phyloP scores from a whole-genome alignment of 2,888 invertebrate genomes.

The Rhabditoides inermis region DNA sequence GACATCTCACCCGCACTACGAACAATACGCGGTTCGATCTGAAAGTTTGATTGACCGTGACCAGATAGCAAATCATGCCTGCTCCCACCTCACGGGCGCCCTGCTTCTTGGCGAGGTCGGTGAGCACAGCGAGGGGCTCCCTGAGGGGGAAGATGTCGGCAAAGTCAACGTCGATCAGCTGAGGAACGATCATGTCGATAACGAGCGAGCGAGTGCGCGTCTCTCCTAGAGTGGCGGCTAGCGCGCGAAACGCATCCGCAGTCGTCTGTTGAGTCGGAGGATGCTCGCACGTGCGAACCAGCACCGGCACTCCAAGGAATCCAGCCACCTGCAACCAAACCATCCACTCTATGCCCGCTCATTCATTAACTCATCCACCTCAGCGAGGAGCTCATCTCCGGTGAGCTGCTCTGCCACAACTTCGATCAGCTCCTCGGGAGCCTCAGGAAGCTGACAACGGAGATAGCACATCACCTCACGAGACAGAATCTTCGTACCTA shows the following conservation, averaged over 20 bases:
- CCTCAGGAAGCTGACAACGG: constrained; percentile 64
- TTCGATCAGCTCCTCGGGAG: constrained; percentile 69
- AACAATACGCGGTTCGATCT: constrained; percentile 62
- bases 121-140: constrained; percentile 69
- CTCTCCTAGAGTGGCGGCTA: constrained; percentile 67
- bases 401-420: constrained; percentile 48
- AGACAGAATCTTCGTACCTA: constrained; percentile 58
- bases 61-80: no score
- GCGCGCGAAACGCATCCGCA: constrained; percentile 70
- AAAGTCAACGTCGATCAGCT: constrained; percentile 74
- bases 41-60: no score
- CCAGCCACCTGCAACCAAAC: no score
- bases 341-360: background rate
- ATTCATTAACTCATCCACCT: background rate
- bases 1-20: constrained; percentile 72
- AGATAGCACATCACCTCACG: constrained; percentile 62
- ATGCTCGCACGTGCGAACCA: constrained; percentile 42
- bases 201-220: constrained; percentile 68
- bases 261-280: constrained; percentile 59
- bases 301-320: constrained; percentile 41
- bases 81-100: constrained; percentile 55
- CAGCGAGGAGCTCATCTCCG: constrained; percentile 11
- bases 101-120: constrained; percentile 62
- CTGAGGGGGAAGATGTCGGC: constrained; percentile 66
- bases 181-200: constrained; percentile 72